Evolutionary conservation across 2,797 vertebrate species (phyloP), one percentile per base, ranked within the genome.

Genomic region (Chelmon rostratus): DNA sequence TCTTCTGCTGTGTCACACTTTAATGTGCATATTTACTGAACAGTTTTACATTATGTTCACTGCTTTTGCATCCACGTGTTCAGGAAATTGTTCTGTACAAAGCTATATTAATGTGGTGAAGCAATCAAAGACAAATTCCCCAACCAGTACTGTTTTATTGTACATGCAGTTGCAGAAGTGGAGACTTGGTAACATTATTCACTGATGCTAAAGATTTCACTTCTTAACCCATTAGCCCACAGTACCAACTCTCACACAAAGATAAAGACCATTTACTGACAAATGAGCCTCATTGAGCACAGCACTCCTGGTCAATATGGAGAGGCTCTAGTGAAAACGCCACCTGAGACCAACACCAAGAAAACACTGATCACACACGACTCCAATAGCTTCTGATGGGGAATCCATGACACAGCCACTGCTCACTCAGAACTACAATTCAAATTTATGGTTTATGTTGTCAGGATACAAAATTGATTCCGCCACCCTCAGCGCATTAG

Each of bases 381-480:
- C 28, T 6, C 68, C 21, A 31, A 21, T 15, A 74, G 33, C 44
- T 64, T 38, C 58, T 61, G n/a, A 37, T 54, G 46, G 12, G 8
- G 28, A 85, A 79, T 53, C 31, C 28, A 81, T 68, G 61, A 52
- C 8, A 73, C 47, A 73, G 16, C 47, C n/a, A 16, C 13, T 1
- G 8, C 59, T 66, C 70, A 62, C 8, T 69, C 58, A 54, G 6
- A 56, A 56, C 25, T 31, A 18, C 40, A 62, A 80, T 77, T 72
- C 42, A 66, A 54, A 64, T 70, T 8, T 25, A 44, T 72, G 63
- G 19, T 68, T 85, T 38, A 65, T 85, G 57, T 35, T 59, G 2
- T 68, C 12, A 66, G 19, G 28, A 35, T 28, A 64, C 4, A 64
- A 49, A 66, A 85, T 73, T 25, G 59, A 79, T 83, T 81, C 44